phyloP scores from a whole-genome alignment of 92 coral and sea anemone species.

The Parazoanthus swiftii region DNA sequence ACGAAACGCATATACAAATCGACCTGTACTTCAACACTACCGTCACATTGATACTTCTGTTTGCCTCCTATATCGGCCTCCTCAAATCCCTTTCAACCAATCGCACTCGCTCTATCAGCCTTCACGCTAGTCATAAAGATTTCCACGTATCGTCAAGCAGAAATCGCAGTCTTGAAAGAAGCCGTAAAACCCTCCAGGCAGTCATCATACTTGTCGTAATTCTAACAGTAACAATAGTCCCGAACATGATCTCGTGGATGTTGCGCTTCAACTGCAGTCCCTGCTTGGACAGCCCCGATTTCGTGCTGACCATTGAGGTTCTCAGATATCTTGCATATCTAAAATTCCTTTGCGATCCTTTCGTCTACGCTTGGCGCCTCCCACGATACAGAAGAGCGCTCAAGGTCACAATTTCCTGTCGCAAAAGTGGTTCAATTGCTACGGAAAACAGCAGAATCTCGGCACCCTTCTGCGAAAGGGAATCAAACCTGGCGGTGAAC shows the following conservation, averaged over 20 bases:
- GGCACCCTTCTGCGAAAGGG: conserved; percentile 11
- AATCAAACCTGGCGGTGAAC: conserved; percentile 28
- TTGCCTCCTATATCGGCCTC: conserved; percentile 50
- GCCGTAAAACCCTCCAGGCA: conserved; percentile 42
- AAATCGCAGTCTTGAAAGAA: conserved; percentile 43
- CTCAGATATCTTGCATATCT: conserved; percentile 51
- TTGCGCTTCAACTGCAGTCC: conserved; percentile 38
- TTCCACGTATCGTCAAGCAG: conserved; percentile 19
- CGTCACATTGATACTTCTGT: conserved; percentile 36
- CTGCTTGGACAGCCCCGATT: conserved; percentile 27
- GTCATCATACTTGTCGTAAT: conserved; percentile 47
- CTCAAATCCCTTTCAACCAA: conserved; percentile 43
- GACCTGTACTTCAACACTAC: conserved; percentile 64
- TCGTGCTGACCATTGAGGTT: conserved; percentile 28
- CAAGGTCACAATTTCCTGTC: conserved; percentile 41
- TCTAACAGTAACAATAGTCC: conserved; percentile 58
- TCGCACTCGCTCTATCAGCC: conserved; percentile 28
- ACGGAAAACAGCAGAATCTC: conserved; percentile 18
- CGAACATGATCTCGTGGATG: conserved; percentile 50
- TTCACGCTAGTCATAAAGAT: conserved; percentile 16
- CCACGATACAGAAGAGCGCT: conserved; percentile 59
- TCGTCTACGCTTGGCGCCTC: conserved; percentile 65
- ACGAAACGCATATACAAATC: conserved; percentile 24
- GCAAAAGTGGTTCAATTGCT: background rate
- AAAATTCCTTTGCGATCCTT: conserved; percentile 61